Conservation (phyloP, 1,140 invertebrate species). For the Choristoneura fumiferana region DNA sequence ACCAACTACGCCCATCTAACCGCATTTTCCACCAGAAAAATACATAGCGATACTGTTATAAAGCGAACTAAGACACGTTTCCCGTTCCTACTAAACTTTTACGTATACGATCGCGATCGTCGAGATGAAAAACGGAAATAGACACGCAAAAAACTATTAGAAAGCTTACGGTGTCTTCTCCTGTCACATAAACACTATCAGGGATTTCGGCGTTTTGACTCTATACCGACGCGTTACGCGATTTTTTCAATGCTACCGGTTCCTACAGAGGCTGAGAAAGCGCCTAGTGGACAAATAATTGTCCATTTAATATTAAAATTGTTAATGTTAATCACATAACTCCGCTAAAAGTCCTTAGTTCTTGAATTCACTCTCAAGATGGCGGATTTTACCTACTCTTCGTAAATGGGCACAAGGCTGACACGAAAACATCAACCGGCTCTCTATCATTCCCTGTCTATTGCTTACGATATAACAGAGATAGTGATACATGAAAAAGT, state of each 20-base stretch:
- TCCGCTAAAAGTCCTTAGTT: conserved; percentile 74
- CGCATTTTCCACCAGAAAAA: conserved; percentile 69
- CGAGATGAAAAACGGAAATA: conserved; percentile 75
- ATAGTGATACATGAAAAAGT: conserved; percentile 64
- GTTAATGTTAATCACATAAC: conserved; percentile 70
- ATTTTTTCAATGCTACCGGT: conserved; percentile 53
- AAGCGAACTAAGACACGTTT: conserved; percentile 39
- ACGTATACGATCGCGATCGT: conserved; percentile 70
- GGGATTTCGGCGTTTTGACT: conserved; percentile 69
- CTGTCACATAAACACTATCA: conserved; percentile 78
- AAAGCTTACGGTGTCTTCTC: conserved; percentile 76
- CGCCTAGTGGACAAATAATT: conserved; percentile 45
- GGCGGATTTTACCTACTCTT: conserved; percentile 78
- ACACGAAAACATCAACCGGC: conserved; percentile 78
- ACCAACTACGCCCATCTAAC: conserved; percentile 74
- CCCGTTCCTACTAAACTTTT: conserved; percentile 65
- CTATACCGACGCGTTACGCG: conserved; percentile 48
- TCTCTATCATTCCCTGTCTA: conserved; percentile 72
- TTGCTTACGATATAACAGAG: conserved; percentile 60
- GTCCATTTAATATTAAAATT: conserved; percentile 74
- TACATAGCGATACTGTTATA: conserved; percentile 55
- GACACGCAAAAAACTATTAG: conserved; percentile 77
- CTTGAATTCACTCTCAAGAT: conserved; percentile 79
- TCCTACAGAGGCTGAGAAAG: conserved; percentile 45
- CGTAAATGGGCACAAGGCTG: conserved; percentile 78